Conservation (phyloP, 2,113 vertebrate species). For the Callionymus lyra region DNA sequence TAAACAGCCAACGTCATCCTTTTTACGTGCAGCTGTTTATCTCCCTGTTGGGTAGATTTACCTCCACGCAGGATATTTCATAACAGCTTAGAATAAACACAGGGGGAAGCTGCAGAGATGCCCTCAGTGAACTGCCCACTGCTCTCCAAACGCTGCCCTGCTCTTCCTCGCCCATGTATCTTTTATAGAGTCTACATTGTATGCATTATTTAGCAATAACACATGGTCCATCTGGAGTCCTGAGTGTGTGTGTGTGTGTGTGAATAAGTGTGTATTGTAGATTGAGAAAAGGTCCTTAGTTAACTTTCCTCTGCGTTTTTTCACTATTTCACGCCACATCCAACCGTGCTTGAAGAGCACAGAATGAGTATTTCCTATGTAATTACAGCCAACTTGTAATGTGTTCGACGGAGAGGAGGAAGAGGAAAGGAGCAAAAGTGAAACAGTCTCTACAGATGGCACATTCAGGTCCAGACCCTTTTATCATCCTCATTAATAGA, state of each 20-base stretch:
- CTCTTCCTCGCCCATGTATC: constrained; percentile 51
- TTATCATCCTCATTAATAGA: constrained; percentile 62
- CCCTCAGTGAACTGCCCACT: constrained; percentile 26
- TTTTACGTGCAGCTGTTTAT: constrained; percentile 25
- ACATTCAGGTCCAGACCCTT: constrained; percentile 56
- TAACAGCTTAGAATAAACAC: constrained; percentile 25
- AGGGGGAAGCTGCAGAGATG: constrained; percentile 18
- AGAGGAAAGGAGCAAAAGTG: constrained; percentile 27
- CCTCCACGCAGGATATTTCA: constrained; percentile 13
- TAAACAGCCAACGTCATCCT: constrained; percentile 9
- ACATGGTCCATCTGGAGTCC: constrained; percentile 48
- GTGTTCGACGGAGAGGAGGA: not conserved
- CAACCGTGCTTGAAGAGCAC: constrained; percentile 51
- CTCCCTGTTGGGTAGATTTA: constrained; percentile 28
- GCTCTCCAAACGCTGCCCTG: constrained; percentile 26
- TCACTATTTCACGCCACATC: constrained; percentile 52
- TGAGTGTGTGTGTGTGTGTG: constrained; percentile 21
- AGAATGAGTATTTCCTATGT: constrained; percentile 45
- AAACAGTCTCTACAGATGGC: constrained; percentile 52
- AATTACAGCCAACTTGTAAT: no score
- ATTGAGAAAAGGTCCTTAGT: constrained; percentile 16
- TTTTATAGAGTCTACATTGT: constrained; percentile 63
- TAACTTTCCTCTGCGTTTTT: constrained; percentile 44
- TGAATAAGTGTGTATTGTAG: constrained; percentile 14
- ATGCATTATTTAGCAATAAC: constrained; percentile 66